Conservation (phyloP, 2,797 vertebrate genomes). For the Pogoniulus pusillus region DNA sequence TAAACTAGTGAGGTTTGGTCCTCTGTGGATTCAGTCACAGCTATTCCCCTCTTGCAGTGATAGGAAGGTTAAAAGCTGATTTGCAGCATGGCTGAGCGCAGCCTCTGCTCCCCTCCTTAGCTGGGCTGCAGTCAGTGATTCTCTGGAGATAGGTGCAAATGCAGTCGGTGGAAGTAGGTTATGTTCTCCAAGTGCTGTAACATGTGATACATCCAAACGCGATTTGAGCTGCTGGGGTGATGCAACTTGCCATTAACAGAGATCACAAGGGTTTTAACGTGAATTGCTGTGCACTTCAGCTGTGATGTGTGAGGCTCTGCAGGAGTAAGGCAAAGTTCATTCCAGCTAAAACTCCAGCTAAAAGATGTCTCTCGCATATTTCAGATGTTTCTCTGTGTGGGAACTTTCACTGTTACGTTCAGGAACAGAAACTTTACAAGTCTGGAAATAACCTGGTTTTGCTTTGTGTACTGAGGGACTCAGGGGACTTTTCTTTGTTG, state of each 20-base stretch:
- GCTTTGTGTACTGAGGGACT: not conserved
- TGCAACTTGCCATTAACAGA: not conserved
- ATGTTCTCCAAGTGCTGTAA: not conserved
- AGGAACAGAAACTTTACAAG: not conserved
- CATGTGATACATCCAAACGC: not conserved
- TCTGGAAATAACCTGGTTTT: constrained; percentile 24
- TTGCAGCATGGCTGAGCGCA: not conserved
- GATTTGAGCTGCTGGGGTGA: not conserved
- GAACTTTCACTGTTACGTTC: not conserved
- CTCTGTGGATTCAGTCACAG: not conserved
- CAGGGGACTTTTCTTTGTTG: not conserved
- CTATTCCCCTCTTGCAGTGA: not conserved
- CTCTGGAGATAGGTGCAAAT: not conserved
- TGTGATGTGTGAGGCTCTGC: not conserved
- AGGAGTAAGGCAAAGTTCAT: not conserved
- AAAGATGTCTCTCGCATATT: not conserved
- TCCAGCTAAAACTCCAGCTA: not conserved
- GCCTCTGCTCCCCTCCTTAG: not conserved
- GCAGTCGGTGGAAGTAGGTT: not conserved
- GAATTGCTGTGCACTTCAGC: not conserved
- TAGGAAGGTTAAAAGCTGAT: not conserved
- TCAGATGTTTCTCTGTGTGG: not conserved
- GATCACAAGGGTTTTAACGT: not conserved
- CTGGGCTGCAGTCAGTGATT: not conserved
- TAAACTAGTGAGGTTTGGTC: not conserved